These are phyloP conservation scores for Peribatodes rhomboidaria DNA, from an alignment of 2,888 invertebrate genomes.

Conservation along the genomic window DNA sequence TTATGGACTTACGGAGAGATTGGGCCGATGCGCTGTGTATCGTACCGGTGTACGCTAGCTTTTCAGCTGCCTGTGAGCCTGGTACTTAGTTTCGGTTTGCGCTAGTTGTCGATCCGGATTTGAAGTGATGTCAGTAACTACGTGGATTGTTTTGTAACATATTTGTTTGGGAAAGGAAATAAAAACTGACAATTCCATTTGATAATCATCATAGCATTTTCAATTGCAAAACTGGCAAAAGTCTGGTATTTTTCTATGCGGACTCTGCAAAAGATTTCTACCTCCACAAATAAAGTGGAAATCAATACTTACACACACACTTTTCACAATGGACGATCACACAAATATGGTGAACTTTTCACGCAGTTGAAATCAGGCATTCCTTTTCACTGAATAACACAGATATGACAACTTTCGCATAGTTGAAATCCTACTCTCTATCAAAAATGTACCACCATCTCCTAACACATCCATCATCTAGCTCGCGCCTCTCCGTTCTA, in stretches of 20 bases:
- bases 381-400: neutral
- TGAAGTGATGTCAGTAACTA: neutral
- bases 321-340: no score
- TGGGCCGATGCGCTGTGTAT: slow-evolving; percentile 26
- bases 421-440: neutral
- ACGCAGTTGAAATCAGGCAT: neutral
- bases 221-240: no score
- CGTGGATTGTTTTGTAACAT: neutral
- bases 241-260: no score
- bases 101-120: neutral
- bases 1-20: slow-evolving; percentile 37
- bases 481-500: no score
- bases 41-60: slow-evolving; percentile 16
- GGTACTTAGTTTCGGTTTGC: slow-evolving; percentile 4
- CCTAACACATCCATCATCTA: no score
- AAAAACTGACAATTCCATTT: no score
- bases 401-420: neutral
- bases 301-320: no score
- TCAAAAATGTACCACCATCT: neutral
- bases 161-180: no score
- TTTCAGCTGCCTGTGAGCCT: slow-evolving; percentile 14
- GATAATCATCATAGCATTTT: no score
- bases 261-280: no score
- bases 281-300: no score
- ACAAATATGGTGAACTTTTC: no score